Base-by-base conservation (phyloP, 2,113 vertebrate genomes). In the Eidolon helvum region DNA sequence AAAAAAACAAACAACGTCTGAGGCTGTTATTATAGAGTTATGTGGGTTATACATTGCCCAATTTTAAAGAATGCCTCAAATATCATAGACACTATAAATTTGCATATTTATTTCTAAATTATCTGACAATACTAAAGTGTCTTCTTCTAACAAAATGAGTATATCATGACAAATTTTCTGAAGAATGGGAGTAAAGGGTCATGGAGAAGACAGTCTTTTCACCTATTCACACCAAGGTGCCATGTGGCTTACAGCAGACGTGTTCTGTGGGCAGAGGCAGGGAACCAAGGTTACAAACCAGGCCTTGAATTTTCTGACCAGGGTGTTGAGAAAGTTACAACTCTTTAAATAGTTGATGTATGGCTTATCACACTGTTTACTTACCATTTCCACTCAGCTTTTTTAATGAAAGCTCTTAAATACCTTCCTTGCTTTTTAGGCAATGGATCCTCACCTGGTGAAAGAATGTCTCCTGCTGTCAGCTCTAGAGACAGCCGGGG, bases 341-440 rank as follows among this genome's bases (percentile, higher is more conserved):
- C 96, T 97, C 96, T 97, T 98, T 97, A 75, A 97, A 97, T 96
- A 78, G 89, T 84, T 98, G 19, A 40, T 21, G 59, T 38, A 95
- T 86, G 92, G 71, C 78, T 72, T 61, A 40, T 28, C 61, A 72
- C 69, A 92, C 91, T 87, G 92, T 96, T 93, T 43, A 19, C 5
- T 65, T 22, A 7, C 22, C 22, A 61, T 19, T 18, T 45, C 15
- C 9, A 6, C 26, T 14, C 19, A 5, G 33, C 80, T 80, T 59
- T 57, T 28, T 22, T 21, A 68, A 26, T 69, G 53, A 90, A 87
- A 59, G 53, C 8, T 55, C 75, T 82, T 87, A 24, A 48, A 87
- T 30, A 53, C 18, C 24, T 40, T 78, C 45, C 61, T 40, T 74
- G 28, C 38, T 83, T 53, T 85, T 7, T 22, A 28, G 55, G 65